A percentile compares a stretch with the other conserved stretches of the same genome.
Conservation (phyloP, 2,797 vertebrate species). For the Staurois parvus region DNA sequence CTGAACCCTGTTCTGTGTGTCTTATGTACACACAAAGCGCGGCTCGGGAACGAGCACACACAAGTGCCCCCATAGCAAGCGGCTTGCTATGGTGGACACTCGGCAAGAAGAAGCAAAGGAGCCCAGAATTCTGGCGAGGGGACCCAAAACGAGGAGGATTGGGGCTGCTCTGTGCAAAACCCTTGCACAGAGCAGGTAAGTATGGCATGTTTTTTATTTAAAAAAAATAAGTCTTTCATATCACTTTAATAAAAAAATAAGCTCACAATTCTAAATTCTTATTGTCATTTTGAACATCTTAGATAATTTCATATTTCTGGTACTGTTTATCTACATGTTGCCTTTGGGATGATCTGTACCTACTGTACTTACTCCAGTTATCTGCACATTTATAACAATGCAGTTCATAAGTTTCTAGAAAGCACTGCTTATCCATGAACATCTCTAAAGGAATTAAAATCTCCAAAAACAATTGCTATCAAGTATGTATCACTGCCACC, state of each 20-base stretch:
- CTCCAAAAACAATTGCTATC: constrained; percentile 16
- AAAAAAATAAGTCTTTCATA: too few species aligned
- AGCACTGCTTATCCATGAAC: background rate
- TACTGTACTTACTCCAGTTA: constrained; percentile 8
- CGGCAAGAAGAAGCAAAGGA: too few species aligned
- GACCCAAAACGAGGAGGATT: too few species aligned
- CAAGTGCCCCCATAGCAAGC: too few species aligned
- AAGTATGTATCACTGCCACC: constrained; percentile 10
- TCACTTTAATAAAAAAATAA: constrained; percentile 7
- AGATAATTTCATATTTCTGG: constrained; percentile 10
- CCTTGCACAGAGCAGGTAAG: too few species aligned
- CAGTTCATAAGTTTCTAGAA: constrained; percentile 1
- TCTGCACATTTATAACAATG: constrained; percentile 5
- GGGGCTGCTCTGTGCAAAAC: too few species aligned
- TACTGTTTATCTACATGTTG: constrained; percentile 5
- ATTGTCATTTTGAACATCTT: background rate
- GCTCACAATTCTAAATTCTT: background rate
- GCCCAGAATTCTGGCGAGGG: too few species aligned
- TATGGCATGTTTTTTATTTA: too few species aligned
- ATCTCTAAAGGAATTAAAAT: background rate
- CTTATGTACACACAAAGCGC: too few species aligned
- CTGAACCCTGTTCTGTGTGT: too few species aligned
- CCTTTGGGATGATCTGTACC: background rate
- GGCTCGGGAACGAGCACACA: too few species aligned
- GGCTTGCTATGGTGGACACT: too few species aligned